Base-by-base conservation (phyloP, 2,113 vertebrate species). In the Brevimyrus niger region DNA sequence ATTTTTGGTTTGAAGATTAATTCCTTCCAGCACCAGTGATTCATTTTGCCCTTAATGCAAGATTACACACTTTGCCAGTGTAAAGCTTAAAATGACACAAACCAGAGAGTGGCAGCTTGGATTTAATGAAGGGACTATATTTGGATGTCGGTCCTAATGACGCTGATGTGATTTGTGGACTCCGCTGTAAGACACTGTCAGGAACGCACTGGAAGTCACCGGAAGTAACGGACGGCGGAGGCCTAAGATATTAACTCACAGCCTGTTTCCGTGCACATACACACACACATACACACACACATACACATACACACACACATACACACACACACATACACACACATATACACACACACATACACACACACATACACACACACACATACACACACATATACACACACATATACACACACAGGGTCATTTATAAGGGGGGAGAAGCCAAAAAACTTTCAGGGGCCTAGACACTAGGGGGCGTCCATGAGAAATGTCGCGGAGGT, bases 21-120 rank as follows among this genome's bases (percentile, higher is more conserved):
- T 89, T 91, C 86, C 35, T 73, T 82, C 47, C 83, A 84, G 46
- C 23, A 91, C 61, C 76, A 86, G 48, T 61, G 35, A 88, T 82
- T 88, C 82, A 65, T 58, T 13, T 50, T 21, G 61, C 82, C 44
- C 44, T 84, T n/a, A 84, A 84, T 46, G 19, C 38, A 47, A 84
- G 82, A 84, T 84, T 47, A 84, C 42, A 44, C 44, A 84, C 82
- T 83, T 46, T 84, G 9, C 82, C 27, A 21, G 44, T 84, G 82
- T 47, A 84, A 84, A 84, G 44, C 21, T 47, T 47, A 47, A 44
- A 84, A 23, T 47, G 42, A 84, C 82, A 84, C 42, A 23, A 23
- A n/a, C 21, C 82, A 84, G 8, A 84, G 42, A 84, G 82, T 46
- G 44, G 19, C 82, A 84, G 82, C 42, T 46, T 44, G 82, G 38